phyloP scores from a whole-genome alignment of 1,140 invertebrate genomes.

The Drosophila takahashii region DNA sequence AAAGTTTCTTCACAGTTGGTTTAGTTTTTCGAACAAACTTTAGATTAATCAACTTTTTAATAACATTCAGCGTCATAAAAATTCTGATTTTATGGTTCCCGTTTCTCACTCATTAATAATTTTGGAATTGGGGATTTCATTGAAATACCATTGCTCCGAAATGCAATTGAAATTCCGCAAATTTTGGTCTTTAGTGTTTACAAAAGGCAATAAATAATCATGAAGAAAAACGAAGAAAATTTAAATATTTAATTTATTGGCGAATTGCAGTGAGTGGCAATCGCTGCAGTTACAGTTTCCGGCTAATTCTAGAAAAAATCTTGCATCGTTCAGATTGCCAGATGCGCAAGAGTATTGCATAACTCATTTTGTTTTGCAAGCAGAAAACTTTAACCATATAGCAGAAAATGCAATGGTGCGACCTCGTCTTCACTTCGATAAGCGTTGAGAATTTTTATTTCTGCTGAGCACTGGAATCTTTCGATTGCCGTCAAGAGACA shows the following conservation, averaged over 20 bases:
- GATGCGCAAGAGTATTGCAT: slow-evolving; percentile 24
- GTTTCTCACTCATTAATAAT: slow-evolving; percentile 15
- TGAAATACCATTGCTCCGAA: background rate
- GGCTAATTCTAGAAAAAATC: slow-evolving; percentile 38
- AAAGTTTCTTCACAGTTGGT: background rate
- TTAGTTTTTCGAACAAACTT: background rate
- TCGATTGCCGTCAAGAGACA: background rate
- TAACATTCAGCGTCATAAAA: slow-evolving; percentile 16
- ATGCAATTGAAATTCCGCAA: slow-evolving; percentile 11
- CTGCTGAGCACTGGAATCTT: background rate
- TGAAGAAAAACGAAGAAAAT: background rate
- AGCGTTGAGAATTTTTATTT: slow-evolving; percentile 10
- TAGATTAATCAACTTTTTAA: background rate
- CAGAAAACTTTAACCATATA: slow-evolving; percentile 7
- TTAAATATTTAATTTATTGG: background rate
- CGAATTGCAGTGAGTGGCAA: slow-evolving; percentile 10
- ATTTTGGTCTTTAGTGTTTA: background rate
- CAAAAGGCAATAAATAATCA: slow-evolving; percentile 3
- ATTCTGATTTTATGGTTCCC: slow-evolving; percentile 1
- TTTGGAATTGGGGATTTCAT: background rate
- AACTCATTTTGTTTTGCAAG: slow-evolving; percentile 19
- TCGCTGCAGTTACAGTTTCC: slow-evolving; percentile 31
- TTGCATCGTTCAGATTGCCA: slow-evolving; percentile 25
- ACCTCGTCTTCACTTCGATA: slow-evolving; percentile 20
- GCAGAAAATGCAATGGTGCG: slow-evolving; percentile 11